Percentiles rank a stretch among this genome's conserved stretches.
phyloP scores from a whole-genome alignment of 2,113 vertebrate species.

The Cyanoderma ruficeps region DNA sequence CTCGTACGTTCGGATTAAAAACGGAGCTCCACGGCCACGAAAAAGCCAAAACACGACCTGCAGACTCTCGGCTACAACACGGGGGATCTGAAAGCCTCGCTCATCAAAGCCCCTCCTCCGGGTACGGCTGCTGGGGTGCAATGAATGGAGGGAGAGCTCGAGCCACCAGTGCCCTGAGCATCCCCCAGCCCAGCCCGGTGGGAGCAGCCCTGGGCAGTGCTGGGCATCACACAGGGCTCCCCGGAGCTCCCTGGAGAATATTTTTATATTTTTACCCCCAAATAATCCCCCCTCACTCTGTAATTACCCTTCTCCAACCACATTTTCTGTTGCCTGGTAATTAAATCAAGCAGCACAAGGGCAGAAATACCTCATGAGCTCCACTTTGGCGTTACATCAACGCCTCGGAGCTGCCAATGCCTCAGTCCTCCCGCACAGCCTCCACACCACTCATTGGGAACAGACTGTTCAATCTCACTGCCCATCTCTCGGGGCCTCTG shows the following conservation, averaged over 20 bases:
- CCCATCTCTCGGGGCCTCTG: not conserved
- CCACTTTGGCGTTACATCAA: not conserved
- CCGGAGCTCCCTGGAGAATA: not conserved
- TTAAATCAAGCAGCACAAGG: slow-evolving; percentile 34
- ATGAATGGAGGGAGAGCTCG: fast-evolving
- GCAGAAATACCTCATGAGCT: not conserved
- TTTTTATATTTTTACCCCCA: not conserved
- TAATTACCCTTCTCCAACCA: slow-evolving; percentile 8
- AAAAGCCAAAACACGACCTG: not conserved
- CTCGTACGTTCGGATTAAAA: not conserved
- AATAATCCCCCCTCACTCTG: not conserved
- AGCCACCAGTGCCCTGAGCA: not conserved
- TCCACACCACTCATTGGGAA: not conserved
- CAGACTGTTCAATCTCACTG: not conserved
- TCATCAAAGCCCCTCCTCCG: not conserved
- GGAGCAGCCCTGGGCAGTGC: not conserved
- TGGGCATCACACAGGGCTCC: not conserved
- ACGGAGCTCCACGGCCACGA: not conserved
- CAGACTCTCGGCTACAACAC: not conserved
- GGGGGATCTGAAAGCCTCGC: not conserved
- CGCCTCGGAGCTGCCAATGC: not conserved
- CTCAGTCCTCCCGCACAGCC: not conserved
- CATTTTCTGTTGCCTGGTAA: slow-evolving; percentile 17
- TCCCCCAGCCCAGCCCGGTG: fast-evolving
- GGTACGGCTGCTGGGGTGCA: not conserved